Percentiles rank a stretch among this genome's conserved stretches.
Conservation (phyloP, 1,140 invertebrate genomes). For the Heliconius nattereri region DNA sequence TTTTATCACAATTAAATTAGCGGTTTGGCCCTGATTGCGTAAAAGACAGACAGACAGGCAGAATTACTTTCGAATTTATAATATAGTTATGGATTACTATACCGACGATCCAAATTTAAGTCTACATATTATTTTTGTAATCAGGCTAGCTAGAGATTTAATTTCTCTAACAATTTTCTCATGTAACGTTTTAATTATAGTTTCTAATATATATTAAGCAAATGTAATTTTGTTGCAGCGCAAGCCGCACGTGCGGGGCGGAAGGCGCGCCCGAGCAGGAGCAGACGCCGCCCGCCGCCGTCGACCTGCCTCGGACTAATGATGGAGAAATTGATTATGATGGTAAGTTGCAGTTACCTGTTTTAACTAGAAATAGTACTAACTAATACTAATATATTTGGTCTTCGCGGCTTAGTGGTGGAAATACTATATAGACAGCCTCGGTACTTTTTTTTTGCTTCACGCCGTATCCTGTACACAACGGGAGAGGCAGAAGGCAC, state of each 20-base stretch:
- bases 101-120: too few species aligned
- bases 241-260: slow-evolving; percentile 58
- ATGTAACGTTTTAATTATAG: slow-evolving; percentile 1
- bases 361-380: not conserved
- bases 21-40: too few species aligned
- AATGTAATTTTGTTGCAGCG: slow-evolving; percentile 61
- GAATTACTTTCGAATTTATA: too few species aligned
- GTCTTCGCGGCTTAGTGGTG: not conserved
- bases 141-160: not conserved
- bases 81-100: too few species aligned
- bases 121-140: not conserved
- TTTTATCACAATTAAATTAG: too few species aligned
- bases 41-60: too few species aligned
- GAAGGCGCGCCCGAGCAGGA: slow-evolving; percentile 62
- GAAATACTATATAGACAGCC: too few species aligned
- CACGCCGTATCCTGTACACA: too few species aligned
- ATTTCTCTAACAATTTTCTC: not conserved
- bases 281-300: slow-evolving; percentile 56
- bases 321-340: slow-evolving; percentile 87
- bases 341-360: slow-evolving; percentile 66
- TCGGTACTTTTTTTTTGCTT: too few species aligned
- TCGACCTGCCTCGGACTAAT: slow-evolving; percentile 80
- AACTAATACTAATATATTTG: not conserved
- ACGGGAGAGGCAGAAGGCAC: too few species aligned
- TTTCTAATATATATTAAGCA: not conserved